phyloP scores from a whole-genome alignment of 1,140 invertebrate species.

The Gryon sp. region DNA sequence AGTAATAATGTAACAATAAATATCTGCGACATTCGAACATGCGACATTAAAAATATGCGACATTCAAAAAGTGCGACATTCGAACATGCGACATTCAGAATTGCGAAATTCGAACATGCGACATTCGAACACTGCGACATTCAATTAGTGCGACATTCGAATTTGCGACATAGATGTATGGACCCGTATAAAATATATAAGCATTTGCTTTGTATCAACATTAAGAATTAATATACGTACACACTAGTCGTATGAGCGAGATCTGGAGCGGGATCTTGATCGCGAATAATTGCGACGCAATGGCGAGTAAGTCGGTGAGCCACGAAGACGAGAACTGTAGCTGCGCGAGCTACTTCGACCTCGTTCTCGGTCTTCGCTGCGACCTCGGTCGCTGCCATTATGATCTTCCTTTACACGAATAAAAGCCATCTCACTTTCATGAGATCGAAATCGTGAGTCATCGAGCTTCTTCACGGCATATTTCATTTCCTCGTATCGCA shows the following conservation, averaged over 20 bases:
- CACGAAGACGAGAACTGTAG: conserved; percentile 90
- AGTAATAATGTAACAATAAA: too few relatives aligned
- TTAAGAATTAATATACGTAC: conserved; percentile 75
- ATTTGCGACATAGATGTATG: too few relatives aligned
- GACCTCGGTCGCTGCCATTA: conserved; percentile 84
- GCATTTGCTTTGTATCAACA: conserved; percentile 61
- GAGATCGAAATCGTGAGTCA: conserved; percentile 97
- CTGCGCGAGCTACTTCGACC: conserved; percentile 85
- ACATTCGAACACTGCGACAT: too few relatives aligned
- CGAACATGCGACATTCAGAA: too few relatives aligned
- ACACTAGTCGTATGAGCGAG: conserved; percentile 79
- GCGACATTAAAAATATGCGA: too few relatives aligned
- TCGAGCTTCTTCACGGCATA: conserved; percentile 99
- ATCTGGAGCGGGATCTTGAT: conserved; percentile 86
- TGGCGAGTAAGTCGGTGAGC: conserved; percentile 91
- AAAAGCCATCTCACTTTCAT: conserved; percentile 98
- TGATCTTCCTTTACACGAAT: conserved; percentile 97
- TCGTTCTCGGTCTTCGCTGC: conserved; percentile 82
- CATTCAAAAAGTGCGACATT: too few relatives aligned
- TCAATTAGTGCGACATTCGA: too few relatives aligned
- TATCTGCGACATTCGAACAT: too few relatives aligned
- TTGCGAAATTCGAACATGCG: too few relatives aligned
- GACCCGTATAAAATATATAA: too few relatives aligned
- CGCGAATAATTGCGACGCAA: conserved; percentile 89
- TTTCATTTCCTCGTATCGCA: conserved; percentile 98